A percentile compares a stretch with the other conserved stretches of the same genome.
Evolutionary conservation across 2,888 invertebrate genomes (phyloP).

Genomic region (Dryobotodes eremita): DNA sequence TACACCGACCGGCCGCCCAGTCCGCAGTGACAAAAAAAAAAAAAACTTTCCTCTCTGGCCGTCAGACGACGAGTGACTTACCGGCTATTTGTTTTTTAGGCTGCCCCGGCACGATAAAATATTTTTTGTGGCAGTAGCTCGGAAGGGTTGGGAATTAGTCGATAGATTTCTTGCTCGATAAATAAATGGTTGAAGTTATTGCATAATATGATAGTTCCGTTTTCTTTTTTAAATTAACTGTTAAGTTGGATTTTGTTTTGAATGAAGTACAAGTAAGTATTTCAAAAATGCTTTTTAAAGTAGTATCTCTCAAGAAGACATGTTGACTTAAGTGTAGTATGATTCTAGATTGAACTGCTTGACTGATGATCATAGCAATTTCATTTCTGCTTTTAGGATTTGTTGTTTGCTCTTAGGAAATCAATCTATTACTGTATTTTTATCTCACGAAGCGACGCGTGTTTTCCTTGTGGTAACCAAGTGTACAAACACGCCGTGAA

Average conservation of each 20-base stretch:
- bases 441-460: too few species aligned
- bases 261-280: background rate
- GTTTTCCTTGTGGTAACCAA: too few species aligned
- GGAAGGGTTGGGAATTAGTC: constrained; percentile 72
- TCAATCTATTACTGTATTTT: background rate
- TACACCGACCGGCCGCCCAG: constrained; percentile 81
- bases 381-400: background rate
- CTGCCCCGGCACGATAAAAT: constrained; percentile 89
- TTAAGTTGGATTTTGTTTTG: background rate
- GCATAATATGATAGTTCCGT: background rate
- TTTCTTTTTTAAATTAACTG: background rate
- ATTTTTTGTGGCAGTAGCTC: constrained; percentile 90
- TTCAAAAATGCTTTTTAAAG: background rate
- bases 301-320: background rate
- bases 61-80: constrained; percentile 88
- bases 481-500: too few species aligned
- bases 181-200: constrained; percentile 19
- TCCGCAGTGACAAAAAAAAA: constrained; percentile 89
- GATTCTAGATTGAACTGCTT: background rate
- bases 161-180: constrained; percentile 67
- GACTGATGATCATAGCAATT: background rate
- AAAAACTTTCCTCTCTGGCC: constrained; percentile 83
- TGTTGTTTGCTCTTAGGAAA: background rate
- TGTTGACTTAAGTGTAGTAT: background rate
- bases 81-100: constrained; percentile 89